phyloP scores from a whole-genome alignment of 1,140 invertebrate genomes.

The Neodiprion fabricii region DNA sequence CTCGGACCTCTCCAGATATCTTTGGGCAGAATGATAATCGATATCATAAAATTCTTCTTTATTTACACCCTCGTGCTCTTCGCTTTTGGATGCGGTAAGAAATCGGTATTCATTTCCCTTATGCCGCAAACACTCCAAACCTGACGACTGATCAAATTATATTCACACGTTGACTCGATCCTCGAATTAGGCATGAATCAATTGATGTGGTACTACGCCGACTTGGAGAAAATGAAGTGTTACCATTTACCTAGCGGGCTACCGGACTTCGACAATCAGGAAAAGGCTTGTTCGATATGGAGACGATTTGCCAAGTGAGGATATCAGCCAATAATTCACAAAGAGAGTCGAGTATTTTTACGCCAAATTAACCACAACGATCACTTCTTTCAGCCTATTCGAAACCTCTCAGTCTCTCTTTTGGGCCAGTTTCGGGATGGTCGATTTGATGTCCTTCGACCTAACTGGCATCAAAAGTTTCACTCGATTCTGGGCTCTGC shows the following conservation, averaged over 20 bases:
- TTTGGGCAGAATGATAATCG: constrained; percentile 89
- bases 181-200: constrained; percentile 80
- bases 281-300: constrained; percentile 85
- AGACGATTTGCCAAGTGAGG: constrained; percentile 83
- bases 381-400: constrained; percentile 75
- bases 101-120: constrained; percentile 15
- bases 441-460: constrained; percentile 87
- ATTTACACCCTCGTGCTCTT: constrained; percentile 90
- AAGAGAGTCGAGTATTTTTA: neutral
- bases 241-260: constrained; percentile 73
- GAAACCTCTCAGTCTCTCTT: constrained; percentile 93
- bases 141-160: neutral
- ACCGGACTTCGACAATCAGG: constrained; percentile 78
- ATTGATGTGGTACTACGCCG: constrained; percentile 94
- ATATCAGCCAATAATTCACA: constrained; percentile 10
- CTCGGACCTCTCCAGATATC: constrained; percentile 90
- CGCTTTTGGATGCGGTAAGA: constrained; percentile 85
- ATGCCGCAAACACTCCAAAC: constrained; percentile 16
- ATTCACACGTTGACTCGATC: constrained; percentile 19
- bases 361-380: neutral
- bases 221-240: constrained; percentile 84
- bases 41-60: constrained; percentile 94
- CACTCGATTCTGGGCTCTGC: constrained; percentile 84
- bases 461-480: constrained; percentile 86
- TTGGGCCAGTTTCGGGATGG: constrained; percentile 92